These are phyloP conservation scores for Arbacia lixula DNA, from an alignment of 53 echinoderm and acorn worm species.

Conservation along the genomic window DNA sequence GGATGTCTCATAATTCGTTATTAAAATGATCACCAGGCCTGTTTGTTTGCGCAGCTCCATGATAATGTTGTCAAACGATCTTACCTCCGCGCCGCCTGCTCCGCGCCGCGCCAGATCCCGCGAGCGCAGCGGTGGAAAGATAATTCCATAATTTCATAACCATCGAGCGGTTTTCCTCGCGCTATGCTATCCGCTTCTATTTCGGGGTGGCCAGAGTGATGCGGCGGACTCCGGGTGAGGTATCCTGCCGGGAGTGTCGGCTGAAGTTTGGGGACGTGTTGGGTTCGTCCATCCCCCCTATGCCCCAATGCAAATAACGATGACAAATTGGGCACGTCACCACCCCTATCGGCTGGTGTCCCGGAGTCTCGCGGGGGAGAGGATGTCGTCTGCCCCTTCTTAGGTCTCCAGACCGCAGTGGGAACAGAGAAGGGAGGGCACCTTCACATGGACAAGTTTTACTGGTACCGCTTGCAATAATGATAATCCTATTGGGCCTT, in stretches of 20 bases:
- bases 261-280: not conserved
- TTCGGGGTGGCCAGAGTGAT: conserved; percentile 28
- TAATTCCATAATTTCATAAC: conserved; percentile 52
- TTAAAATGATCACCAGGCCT: conserved; percentile 52
- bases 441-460: too few relatives aligned
- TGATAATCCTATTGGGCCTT: too few relatives aligned
- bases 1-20: conserved; percentile 29
- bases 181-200: not conserved
- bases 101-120: conserved; percentile 14
- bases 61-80: conserved; percentile 44
- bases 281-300: not conserved
- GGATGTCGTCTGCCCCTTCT: too few relatives aligned
- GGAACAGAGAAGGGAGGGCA: too few relatives aligned
- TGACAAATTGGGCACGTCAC: conserved; percentile 47
- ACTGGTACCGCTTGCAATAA: too few relatives aligned
- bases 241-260: conserved; percentile 8
- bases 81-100: not conserved
- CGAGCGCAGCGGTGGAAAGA: conserved; percentile 30
- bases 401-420: too few relatives aligned
- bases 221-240: conserved; percentile 23
- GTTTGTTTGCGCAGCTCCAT: conserved; percentile 54
- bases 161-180: not conserved
- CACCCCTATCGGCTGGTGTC: too few relatives aligned
- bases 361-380: too few relatives aligned
- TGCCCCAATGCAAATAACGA: conserved; percentile 13